Conservation (phyloP, 2,797 vertebrate genomes). For the Acomys russatus region DNA sequence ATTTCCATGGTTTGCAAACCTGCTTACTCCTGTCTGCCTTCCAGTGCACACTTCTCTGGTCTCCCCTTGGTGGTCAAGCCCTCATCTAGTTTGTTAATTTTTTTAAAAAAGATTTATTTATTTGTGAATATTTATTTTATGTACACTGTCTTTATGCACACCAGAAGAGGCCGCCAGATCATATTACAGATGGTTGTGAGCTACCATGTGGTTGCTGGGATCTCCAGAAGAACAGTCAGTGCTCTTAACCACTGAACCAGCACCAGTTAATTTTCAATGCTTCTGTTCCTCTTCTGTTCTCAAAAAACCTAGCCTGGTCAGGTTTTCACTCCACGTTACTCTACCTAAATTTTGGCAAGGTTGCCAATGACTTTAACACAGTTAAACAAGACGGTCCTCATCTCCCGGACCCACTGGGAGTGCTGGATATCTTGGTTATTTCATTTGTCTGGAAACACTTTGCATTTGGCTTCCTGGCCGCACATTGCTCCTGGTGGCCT, state of each 20-base stretch:
- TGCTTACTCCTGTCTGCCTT: neutral
- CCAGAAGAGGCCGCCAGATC: too few relatives aligned
- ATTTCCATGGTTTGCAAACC: neutral
- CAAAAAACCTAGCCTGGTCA: neutral
- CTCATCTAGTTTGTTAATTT: neutral
- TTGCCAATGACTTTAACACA: neutral
- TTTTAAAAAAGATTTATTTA: too few relatives aligned
- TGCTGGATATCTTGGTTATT: neutral
- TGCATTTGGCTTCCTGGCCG: neutral
- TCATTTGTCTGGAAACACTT: neutral
- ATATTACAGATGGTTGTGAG: too few relatives aligned
- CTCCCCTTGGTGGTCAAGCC: neutral
- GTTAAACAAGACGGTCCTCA: neutral
- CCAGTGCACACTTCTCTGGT: neutral
- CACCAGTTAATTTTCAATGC: neutral
- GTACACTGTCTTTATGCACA: too few relatives aligned
- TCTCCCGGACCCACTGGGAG: neutral
- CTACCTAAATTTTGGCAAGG: neutral
- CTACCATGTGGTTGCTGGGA: too few relatives aligned
- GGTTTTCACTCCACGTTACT: neutral
- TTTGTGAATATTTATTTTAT: too few relatives aligned
- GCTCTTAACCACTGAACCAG: too few relatives aligned
- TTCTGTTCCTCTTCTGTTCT: neutral
- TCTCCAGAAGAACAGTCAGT: too few relatives aligned
- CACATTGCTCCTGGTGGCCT: neutral